Evolutionary conservation across 2,797 vertebrate genomes (phyloP), one percentile per base, ranked within the genome.

Genomic region (Sphaeramia orbicularis): DNA sequence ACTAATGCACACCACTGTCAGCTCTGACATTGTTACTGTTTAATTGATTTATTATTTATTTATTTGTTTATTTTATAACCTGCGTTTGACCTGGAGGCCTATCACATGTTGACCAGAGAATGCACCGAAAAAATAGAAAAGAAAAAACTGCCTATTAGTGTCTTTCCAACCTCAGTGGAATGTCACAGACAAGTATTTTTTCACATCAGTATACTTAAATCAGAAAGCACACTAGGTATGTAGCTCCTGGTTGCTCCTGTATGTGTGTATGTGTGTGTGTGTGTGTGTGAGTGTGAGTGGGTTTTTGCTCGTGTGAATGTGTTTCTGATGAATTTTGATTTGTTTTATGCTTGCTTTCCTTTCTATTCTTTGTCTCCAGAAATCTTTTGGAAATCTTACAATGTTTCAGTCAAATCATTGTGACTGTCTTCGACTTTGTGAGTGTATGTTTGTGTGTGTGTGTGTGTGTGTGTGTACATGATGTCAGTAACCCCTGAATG

Each of bases 151-250:
- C 92, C 90, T 92, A 87, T 78, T 76, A 90, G 90, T 93, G 90
- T 92, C 90, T 89, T 92, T 91, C 90, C 87, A 90, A 85, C 81
- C 84, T 90, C 81, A 88, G 87, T 85, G 89, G 91, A 91, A 91
- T 90, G 90, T 91, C 91, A 91, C 85, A 76, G 68, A 88, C 63
- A 55, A 84, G 71, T 84, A 81, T 86, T 85, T 86, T 91, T 86
- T 87, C 84, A 86, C 80, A 53, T 84, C 66, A 77, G 75, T 71
- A 85, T 78, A 86, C 74, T 80, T 76, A 62, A 78, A 76, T 88
- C 78, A 81, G 78, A 89, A 90, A 86, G 78, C 88, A 93, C 86
- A 86, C 78, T 81, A 65, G 71, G 75, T 90, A 87, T 88, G 88
- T 89, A 89, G 86, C 84, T 79, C 82, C 81, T 84, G 81, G 81